Conservation (phyloP, 2,888 invertebrate species). For the Tetheella fluctuosa region DNA sequence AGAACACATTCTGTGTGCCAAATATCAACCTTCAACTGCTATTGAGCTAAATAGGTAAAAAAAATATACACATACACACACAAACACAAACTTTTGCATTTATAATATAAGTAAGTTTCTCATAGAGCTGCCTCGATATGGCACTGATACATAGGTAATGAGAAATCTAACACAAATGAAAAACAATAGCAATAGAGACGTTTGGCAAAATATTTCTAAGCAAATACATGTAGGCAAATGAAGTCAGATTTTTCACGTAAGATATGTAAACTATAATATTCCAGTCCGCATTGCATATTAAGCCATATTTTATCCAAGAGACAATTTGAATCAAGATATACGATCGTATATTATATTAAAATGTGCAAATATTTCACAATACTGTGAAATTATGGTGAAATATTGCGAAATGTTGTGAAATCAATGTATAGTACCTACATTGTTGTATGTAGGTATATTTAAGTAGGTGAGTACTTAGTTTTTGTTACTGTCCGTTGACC, state of each 20-base stretch:
- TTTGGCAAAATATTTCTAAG: background rate
- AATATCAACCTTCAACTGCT: no score
- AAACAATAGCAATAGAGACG: background rate
- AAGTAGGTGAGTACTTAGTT: background rate
- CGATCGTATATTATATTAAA: constrained; percentile 36
- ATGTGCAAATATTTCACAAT: constrained; percentile 37
- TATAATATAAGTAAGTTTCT: no score
- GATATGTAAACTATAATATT: no score
- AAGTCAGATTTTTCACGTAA: no score
- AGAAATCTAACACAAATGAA: no score
- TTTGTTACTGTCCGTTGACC: background rate
- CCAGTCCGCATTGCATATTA: no score
- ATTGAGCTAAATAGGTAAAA: no score
- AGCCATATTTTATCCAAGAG: background rate
- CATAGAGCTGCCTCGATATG: no score
- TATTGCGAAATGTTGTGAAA: constrained; percentile 14
- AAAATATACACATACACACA: no score
- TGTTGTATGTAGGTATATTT: background rate
- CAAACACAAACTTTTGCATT: no score
- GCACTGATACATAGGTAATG: no score
- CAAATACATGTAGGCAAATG: background rate
- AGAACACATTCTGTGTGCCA: no score
- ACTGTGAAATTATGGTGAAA: constrained; percentile 36
- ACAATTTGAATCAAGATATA: constrained; percentile 41
- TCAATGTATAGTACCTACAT: background rate